Conservation (phyloP, 2,113 vertebrate species). For the Cnemophilus loriae region DNA sequence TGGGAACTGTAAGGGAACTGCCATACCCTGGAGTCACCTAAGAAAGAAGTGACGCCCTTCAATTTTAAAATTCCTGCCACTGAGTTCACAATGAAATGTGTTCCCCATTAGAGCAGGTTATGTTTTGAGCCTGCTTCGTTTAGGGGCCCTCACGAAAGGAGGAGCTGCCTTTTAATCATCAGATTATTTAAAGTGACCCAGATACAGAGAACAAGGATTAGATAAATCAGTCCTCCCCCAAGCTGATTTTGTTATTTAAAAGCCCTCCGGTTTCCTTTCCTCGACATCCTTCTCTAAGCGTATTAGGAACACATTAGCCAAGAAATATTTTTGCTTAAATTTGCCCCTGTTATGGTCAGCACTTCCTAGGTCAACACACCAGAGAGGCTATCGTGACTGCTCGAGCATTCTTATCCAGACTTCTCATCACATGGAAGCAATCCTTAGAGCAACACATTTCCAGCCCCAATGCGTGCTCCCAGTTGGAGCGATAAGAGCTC, state of each 20-base stretch:
- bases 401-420: fast-evolving
- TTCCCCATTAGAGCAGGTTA: background rate
- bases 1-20: background rate
- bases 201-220: constrained; percentile 55
- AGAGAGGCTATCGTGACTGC: background rate
- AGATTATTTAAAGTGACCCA: constrained; percentile 64
- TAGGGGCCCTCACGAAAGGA: background rate
- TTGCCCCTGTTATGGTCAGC: background rate
- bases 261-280: constrained; percentile 35
- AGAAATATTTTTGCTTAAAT: background rate
- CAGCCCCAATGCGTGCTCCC: fast-evolving
- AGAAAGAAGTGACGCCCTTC: background rate
- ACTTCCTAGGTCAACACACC: background rate
- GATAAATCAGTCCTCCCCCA: constrained; percentile 24
- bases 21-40: background rate
- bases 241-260: constrained; percentile 59
- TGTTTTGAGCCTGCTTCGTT: background rate
- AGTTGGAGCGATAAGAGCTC: background rate
- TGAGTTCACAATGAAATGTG: fast-evolving
- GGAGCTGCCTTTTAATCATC: constrained; percentile 31
- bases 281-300: constrained; percentile 5
- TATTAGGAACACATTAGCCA: background rate
- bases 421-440: background rate
- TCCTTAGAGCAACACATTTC: background rate
- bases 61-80: background rate